phyloP scores from a whole-genome alignment of 2,113 vertebrate genomes.

The Probosciger aterrimus region DNA sequence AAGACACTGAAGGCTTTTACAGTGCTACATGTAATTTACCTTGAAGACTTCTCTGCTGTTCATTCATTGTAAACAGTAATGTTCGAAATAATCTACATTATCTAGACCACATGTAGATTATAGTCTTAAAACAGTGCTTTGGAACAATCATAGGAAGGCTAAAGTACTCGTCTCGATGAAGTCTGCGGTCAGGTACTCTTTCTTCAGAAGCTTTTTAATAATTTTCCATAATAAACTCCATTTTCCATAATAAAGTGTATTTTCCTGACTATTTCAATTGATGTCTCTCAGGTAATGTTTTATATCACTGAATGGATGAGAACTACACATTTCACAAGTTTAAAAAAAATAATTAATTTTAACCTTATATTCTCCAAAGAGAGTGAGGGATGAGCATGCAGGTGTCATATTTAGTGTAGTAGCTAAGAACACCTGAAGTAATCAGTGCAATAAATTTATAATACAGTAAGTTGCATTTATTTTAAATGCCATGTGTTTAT shows the following conservation, averaged over 20 bases:
- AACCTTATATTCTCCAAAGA: neutral
- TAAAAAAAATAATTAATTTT: neutral
- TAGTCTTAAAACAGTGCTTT: neutral
- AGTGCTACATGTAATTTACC: neutral
- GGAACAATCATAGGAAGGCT: neutral
- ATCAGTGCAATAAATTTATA: rapidly evolving
- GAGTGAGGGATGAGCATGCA: neutral
- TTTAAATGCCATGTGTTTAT: neutral
- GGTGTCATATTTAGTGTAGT: neutral
- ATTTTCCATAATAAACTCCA: neutral
- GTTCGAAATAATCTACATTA: neutral
- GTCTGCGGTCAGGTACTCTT: neutral
- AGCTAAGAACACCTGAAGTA: neutral
- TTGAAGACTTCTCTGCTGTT: neutral
- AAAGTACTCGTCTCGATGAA: no score
- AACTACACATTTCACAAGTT: neutral
- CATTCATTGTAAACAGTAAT: neutral
- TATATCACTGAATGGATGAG: neutral
- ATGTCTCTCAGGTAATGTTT: neutral
- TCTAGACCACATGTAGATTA: neutral
- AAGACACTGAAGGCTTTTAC: neutral
- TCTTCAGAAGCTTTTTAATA: neutral
- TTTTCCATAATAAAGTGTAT: neutral
- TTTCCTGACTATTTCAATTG: neutral
- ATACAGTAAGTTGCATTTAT: neutral